Evolutionary conservation across 2,888 invertebrate species (phyloP).

Genomic region (Drosophila prostipennis): DNA sequence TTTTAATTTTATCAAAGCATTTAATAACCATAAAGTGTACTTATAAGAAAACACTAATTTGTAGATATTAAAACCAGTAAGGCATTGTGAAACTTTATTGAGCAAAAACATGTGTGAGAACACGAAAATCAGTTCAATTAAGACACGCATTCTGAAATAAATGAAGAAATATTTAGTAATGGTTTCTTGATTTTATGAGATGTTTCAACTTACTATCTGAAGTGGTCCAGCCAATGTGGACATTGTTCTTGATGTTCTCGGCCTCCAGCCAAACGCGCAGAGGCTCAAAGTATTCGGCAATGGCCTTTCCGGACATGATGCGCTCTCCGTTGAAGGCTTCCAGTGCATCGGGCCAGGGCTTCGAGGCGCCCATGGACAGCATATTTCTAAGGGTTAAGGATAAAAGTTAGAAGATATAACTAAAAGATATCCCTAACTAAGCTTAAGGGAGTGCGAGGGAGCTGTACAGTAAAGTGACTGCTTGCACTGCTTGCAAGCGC

Average conservation of each 20-base stretch:
- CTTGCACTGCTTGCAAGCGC: too few species aligned
- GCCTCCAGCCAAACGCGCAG: conserved; percentile 89
- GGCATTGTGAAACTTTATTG: conserved; percentile 31
- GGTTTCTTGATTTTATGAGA: too few species aligned
- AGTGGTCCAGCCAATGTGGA: conserved; percentile 87
- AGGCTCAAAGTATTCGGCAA: conserved; percentile 92
- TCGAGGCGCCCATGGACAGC: conserved; percentile 90
- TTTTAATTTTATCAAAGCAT: too few species aligned
- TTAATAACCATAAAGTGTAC: too few species aligned
- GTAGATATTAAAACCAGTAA: not conserved
- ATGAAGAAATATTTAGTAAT: not conserved
- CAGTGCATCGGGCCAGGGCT: conserved; percentile 94
- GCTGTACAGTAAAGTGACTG: too few species aligned
- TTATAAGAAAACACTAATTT: too few species aligned
- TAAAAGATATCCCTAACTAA: too few species aligned
- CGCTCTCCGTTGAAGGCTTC: conserved; percentile 91
- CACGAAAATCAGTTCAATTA: conserved; percentile 16
- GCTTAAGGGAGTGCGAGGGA: too few species aligned
- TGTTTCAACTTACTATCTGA: conserved; percentile 79
- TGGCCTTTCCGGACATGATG: conserved; percentile 90
- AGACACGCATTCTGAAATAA: conserved; percentile 60
- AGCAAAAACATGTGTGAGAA: conserved; percentile 28
- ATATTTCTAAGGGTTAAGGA: conserved; percentile 85
- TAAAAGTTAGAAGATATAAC: not conserved
- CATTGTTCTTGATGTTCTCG: conserved; percentile 89